Percentiles rank a stretch among this genome's conserved stretches.
phyloP scores from a whole-genome alignment of 2,888 invertebrate species.

The Mayetiola destructor region DNA sequence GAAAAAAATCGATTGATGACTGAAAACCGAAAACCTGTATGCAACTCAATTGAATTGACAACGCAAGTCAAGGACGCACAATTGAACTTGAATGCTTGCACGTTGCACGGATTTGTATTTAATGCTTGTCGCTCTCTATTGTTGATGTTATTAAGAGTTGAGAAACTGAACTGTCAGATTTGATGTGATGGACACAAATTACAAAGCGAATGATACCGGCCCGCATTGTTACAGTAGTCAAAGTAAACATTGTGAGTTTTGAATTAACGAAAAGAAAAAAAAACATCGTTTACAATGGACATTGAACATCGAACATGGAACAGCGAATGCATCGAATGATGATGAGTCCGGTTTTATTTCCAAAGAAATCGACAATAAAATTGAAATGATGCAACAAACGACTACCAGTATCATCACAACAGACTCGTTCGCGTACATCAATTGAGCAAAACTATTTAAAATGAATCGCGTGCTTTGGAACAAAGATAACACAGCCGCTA shows the following conservation, averaged over 20 bases:
- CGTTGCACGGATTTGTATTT: too few species aligned
- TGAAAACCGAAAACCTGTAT: not conserved
- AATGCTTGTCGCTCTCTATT: not conserved
- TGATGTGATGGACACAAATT: constrained; percentile 10
- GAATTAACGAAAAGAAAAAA: too few species aligned
- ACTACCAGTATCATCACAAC: too few species aligned
- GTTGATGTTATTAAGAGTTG: not conserved
- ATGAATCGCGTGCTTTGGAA: constrained; percentile 8
- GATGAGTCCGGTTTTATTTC: not conserved
- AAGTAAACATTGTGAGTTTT: too few species aligned
- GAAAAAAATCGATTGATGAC: constrained; percentile 7
- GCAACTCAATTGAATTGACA: too few species aligned
- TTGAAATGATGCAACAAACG: too few species aligned
- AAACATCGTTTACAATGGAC: not conserved
- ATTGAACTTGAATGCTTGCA: too few species aligned
- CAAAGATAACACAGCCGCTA: not conserved
- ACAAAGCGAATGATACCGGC: constrained; percentile 6
- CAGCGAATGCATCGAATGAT: not conserved
- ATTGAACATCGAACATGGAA: not conserved
- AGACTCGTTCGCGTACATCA: too few species aligned
- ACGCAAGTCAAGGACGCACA: too few species aligned
- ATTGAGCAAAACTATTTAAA: too few species aligned
- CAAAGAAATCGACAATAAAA: too few species aligned
- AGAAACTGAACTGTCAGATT: not conserved
- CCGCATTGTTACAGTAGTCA: too few species aligned